Conservation (phyloP, 1,140 invertebrate genomes). For the Apis florea region DNA sequence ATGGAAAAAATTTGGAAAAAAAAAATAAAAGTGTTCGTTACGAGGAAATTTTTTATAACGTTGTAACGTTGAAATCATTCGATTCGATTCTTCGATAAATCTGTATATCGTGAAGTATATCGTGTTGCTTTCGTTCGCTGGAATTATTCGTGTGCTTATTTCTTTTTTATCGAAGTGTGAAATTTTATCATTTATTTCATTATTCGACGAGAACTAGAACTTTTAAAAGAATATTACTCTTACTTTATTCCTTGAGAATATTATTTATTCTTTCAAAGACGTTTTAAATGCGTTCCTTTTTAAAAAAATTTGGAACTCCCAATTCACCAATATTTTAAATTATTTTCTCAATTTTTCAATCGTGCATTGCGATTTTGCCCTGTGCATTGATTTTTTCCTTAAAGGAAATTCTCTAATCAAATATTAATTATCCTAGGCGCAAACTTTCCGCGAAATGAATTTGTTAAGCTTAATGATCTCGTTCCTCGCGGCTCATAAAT, state of each 20-base stretch:
- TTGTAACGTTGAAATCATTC: not conserved
- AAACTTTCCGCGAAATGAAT: constrained; percentile 6
- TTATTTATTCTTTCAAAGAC: not conserved
- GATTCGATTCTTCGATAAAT: not conserved
- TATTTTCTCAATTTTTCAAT: too few species aligned
- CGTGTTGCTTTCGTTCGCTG: not conserved
- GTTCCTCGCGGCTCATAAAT: constrained; percentile 3
- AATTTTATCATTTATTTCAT: too few species aligned
- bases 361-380: not conserved
- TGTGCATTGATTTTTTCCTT: not conserved
- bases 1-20: not conserved
- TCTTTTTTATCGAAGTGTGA: too few species aligned
- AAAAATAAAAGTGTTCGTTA: not conserved
- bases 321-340: too few species aligned
- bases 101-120: not conserved
- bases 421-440: constrained; percentile 12
- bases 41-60: not conserved
- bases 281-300: not conserved
- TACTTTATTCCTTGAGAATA: not conserved
- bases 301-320: too few species aligned
- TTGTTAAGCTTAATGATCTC: constrained; percentile 17
- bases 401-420: constrained; percentile 14
- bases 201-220: not conserved
- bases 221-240: not conserved
- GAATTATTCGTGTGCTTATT: not conserved